Percentiles rank a stretch among this genome's conserved stretches.
phyloP scores from a whole-genome alignment of 2,113 vertebrate genomes.

The Oriolus oriolus region DNA sequence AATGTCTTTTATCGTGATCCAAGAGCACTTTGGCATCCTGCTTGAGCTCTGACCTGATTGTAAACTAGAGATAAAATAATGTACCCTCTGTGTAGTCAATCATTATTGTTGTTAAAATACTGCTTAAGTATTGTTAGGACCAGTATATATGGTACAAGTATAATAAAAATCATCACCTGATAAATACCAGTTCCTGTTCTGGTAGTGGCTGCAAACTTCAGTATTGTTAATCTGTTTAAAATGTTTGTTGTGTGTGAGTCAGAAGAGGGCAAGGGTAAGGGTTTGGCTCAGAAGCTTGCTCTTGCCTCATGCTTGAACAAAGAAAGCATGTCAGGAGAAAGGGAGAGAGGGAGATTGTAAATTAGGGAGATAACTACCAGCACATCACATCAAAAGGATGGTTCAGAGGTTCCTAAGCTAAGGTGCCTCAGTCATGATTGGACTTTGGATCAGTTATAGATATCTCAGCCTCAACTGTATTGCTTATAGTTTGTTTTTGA shows the following conservation, averaged over 20 bases:
- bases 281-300: neutral
- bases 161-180: neutral
- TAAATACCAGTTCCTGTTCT: neutral
- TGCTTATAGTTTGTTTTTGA: neutral
- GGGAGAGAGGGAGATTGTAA: neutral
- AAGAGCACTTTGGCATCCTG: neutral
- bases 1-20: neutral
- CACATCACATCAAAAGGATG: neutral
- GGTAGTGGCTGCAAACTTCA: neutral
- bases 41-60: neutral
- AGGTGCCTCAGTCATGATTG: neutral
- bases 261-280: neutral
- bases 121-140: neutral
- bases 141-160: neutral
- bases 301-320: neutral
- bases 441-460: neutral
- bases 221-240: neutral
- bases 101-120: neutral
- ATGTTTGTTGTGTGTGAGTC: neutral
- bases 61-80: neutral
- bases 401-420: neutral
- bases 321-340: neutral
- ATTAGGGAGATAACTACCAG: neutral
- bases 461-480: fast-evolving
- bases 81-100: neutral